Conservation (phyloP, 2,888 invertebrate species). For the Steinernema hermaphroditum region DNA sequence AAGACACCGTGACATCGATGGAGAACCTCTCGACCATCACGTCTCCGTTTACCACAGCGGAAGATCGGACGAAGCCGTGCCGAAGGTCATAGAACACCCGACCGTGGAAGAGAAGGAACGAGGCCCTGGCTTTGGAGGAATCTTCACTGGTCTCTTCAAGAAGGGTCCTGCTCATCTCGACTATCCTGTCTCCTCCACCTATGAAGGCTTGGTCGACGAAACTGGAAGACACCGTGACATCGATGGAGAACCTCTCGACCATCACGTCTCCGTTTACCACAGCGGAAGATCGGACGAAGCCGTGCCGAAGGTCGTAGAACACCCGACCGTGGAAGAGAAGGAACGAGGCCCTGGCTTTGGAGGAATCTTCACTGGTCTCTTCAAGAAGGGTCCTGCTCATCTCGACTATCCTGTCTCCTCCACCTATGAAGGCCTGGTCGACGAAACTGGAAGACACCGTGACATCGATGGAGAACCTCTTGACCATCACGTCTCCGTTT, state of each 20-base stretch:
- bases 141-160: slow-evolving; percentile 29
- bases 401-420: slow-evolving; percentile 45
- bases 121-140: slow-evolving; percentile 31
- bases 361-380: slow-evolving; percentile 41
- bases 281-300: no score
- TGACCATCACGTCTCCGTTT: slow-evolving; percentile 40
- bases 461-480: slow-evolving; percentile 45
- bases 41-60: no score
- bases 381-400: slow-evolving; percentile 43
- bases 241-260: no score
- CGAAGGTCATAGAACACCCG: no score
- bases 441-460: slow-evolving; percentile 34
- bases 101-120: no score
- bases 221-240: no score
- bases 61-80: no score
- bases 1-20: no score
- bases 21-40: no score
- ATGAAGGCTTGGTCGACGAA: no score
- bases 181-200: slow-evolving; percentile 30
- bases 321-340: slow-evolving; percentile 25
- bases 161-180: slow-evolving; percentile 42
- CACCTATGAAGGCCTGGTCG: slow-evolving; percentile 45
- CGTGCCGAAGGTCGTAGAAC: slow-evolving; percentile 26
- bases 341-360: slow-evolving; percentile 31
- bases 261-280: background rate